Conservation (phyloP, 2,797 vertebrate genomes). For the Propithecus deckenii region DNA sequence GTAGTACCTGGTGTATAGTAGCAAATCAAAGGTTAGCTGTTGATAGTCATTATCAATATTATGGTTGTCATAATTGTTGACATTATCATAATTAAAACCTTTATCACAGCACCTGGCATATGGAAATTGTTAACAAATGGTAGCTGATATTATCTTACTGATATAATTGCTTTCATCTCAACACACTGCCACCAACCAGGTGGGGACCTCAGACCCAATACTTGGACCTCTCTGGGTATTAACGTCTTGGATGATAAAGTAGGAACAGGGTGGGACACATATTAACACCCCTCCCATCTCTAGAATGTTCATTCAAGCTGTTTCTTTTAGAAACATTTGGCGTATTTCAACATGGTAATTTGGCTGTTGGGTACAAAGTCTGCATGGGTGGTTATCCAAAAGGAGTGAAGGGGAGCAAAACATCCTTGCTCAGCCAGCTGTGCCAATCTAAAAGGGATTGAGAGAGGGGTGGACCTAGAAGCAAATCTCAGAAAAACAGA, state of each 20-base stretch:
- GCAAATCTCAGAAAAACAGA: not conserved
- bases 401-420: not conserved
- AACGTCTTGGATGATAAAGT: not conserved
- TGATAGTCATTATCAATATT: not conserved
- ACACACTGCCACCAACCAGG: not conserved
- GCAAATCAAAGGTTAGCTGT: not conserved
- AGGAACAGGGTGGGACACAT: not conserved
- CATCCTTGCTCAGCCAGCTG: not conserved
- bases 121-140: not conserved
- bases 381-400: not conserved
- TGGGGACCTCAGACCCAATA: not conserved
- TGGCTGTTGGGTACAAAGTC: not conserved
- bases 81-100: not conserved
- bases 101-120: not conserved
- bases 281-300: not conserved
- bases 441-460: constrained; percentile 24
- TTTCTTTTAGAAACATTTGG: not conserved
- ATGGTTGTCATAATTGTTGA: not conserved
- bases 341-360: not conserved
- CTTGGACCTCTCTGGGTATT: not conserved
- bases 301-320: not conserved
- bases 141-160: not conserved
- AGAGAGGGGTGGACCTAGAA: not conserved
- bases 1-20: not conserved
- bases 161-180: not conserved